Evolutionary conservation across 37 sponge, comb jelly and placozoan species (phyloP), one percentile per base, ranked within the genome.

Genomic region (Halichondria panicea): DNA sequence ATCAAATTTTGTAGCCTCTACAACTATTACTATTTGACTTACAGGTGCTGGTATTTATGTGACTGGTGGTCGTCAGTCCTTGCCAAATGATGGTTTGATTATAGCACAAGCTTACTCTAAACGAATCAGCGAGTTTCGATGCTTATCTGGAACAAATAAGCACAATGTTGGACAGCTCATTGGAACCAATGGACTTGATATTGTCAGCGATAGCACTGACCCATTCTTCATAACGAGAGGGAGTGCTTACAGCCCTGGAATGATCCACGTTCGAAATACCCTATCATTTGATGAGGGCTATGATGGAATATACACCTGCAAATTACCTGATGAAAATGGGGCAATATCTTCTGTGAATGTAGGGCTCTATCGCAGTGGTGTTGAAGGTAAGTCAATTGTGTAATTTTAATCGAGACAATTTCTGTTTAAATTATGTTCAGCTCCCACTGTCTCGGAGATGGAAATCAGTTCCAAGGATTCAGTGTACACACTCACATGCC

Each of bases 41-140:
- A n/a, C 27, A 58, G 60, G 60, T 58, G 60, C 60, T 58, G 60
- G 60, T 58, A 58, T 58, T 21, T 58, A 58, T 27, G 60, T 58
- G 24, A 11, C 15, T 58, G 19, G 27, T 58, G 60, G 60, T 24
- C 60, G 25, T 24, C 25, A 58, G 27, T 21, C 25, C n/a, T 27
- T 58, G 7, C 60, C 60, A 11, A 58, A 58, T 27, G n/a, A 58
- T 21, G 25, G 60, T 58, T 7, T 58, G 24, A 58, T 58, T 24
- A 27, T 58, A 27, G 60, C 60, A 25, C 27, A 27, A 24, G 60
- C 27, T 12, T n/a, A n/a, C n/a, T 7, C 15, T 21, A 58, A 58
- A 21, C 15, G 38, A 11, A 63, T 63, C 35, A 37, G 39, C 13
- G 18, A 19, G 3, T 63, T 63, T 18, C 38, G 64, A 7, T 27